Evolutionary conservation across 2,888 invertebrate species (phyloP).

Genomic region (Chymomyza caudatula): DNA sequence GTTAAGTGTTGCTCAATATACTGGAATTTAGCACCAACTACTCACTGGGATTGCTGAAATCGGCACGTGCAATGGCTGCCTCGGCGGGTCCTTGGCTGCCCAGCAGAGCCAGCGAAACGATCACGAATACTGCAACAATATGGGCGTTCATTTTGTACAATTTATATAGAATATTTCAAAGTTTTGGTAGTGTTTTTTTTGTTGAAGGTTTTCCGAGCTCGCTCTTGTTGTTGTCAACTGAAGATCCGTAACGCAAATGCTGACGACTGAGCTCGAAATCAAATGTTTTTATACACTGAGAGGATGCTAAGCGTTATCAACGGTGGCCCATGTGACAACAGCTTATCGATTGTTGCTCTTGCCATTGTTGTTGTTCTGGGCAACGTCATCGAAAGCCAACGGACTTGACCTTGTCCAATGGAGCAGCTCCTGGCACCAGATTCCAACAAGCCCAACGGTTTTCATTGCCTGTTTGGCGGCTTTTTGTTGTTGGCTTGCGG

Average conservation of each 20-base stretch:
- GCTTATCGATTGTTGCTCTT: slow-evolving; percentile 51
- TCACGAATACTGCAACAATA: background rate
- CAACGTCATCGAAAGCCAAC: slow-evolving; percentile 9
- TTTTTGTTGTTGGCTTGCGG: slow-evolving; percentile 45
- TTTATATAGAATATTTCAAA: background rate
- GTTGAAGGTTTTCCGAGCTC: background rate
- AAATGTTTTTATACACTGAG: slow-evolving; percentile 59
- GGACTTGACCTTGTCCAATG: slow-evolving; percentile 55
- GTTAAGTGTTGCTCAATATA: background rate
- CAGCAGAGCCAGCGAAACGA: slow-evolving; percentile 1
- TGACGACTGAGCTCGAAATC: slow-evolving; percentile 29
- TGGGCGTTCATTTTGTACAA: slow-evolving; percentile 5
- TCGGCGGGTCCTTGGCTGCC: slow-evolving; percentile 23
- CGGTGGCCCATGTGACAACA: slow-evolving; percentile 38
- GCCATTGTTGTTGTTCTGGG: slow-evolving; percentile 5
- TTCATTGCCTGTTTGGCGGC: slow-evolving; percentile 55
- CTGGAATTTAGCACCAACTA: background rate
- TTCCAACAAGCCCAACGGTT: slow-evolving; percentile 33
- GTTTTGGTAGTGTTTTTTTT: background rate
- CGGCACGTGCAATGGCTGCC: slow-evolving; percentile 57
- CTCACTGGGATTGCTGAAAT: slow-evolving; percentile 65
- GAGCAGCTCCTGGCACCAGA: slow-evolving; percentile 10
- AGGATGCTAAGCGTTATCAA: slow-evolving; percentile 47
- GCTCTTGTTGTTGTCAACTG: slow-evolving; percentile 27
- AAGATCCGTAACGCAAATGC: slow-evolving; percentile 42